Percentiles rank a stretch among this genome's conserved stretches.
phyloP scores from a whole-genome alignment of 1,140 invertebrate genomes.

The Lasaia peninsularis region DNA sequence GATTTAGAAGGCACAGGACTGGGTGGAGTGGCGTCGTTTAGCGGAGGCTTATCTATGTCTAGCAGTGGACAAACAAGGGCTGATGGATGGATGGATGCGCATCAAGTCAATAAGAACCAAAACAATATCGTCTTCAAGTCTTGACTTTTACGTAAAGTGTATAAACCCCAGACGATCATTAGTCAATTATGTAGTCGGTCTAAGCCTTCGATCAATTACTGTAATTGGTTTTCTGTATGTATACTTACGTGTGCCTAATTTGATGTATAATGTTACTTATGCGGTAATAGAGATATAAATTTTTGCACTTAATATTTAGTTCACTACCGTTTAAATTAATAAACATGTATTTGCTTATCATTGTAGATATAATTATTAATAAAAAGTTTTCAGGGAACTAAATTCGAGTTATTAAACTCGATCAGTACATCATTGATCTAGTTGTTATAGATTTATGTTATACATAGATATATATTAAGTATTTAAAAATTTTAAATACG shows the following conservation, averaged over 20 bases:
- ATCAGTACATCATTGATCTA: not conserved
- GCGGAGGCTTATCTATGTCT: no score
- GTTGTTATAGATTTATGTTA: not conserved
- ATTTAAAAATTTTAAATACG: no score
- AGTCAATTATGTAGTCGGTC: slow-evolving; percentile 1
- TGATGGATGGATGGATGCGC: no score
- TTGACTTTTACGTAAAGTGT: not conserved
- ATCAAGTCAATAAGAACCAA: no score
- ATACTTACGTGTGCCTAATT: slow-evolving; percentile 2
- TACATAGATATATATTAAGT: not conserved
- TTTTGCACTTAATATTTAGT: slow-evolving; percentile 5
- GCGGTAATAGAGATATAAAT: not conserved
- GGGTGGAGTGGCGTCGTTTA: no score
- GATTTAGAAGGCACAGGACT: no score
- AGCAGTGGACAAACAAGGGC: no score
- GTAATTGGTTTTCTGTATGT: not conserved
- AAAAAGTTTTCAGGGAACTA: not conserved
- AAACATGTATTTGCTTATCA: not conserved
- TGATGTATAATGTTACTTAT: not conserved
- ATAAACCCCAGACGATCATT: not conserved
- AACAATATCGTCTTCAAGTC: no score
- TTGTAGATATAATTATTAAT: slow-evolving; percentile 1
- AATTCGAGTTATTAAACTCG: not conserved
- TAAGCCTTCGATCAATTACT: not conserved
- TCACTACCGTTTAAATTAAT: not conserved